A percentile compares a stretch with the other conserved stretches of the same genome.
Conservation (phyloP, 2,113 vertebrate species). For the Urocitellus parryii region DNA sequence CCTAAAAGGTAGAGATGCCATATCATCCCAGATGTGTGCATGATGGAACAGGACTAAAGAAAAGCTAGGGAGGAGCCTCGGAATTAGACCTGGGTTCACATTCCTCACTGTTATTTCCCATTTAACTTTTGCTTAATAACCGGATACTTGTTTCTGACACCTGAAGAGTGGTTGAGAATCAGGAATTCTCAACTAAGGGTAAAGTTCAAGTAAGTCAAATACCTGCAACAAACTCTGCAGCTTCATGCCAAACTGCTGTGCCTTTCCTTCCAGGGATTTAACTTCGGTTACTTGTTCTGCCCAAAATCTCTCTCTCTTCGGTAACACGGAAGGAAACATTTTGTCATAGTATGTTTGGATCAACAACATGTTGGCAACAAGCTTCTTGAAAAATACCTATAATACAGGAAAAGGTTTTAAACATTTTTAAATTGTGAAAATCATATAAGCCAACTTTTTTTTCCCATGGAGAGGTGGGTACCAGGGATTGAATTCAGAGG, state of each 20-base stretch:
- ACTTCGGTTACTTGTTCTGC: slow-evolving; percentile 85
- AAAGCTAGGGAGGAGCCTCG: neutral
- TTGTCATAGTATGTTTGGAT: slow-evolving; percentile 86
- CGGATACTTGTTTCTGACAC: neutral
- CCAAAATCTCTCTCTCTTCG: slow-evolving; percentile 84
- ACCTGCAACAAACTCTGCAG: slow-evolving; percentile 91
- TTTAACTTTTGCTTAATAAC: neutral
- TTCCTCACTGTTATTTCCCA: neutral
- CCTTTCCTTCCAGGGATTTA: slow-evolving; percentile 84
- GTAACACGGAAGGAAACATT: slow-evolving; percentile 81
- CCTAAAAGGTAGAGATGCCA: neutral
- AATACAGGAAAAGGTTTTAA: slow-evolving; percentile 2
- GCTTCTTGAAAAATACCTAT: slow-evolving; percentile 91
- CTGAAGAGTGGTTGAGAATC: neutral
- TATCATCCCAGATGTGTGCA: neutral
- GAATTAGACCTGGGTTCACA: neutral
- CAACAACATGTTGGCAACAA: slow-evolving; percentile 84
- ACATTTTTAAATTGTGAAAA: neutral
- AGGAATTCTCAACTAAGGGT: neutral
- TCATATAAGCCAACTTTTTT: neutral
- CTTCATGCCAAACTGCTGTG: slow-evolving; percentile 83
- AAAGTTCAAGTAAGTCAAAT: slow-evolving; percentile 29
- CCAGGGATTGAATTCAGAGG: no score
- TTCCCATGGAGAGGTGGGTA: no score
- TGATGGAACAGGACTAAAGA: neutral